phyloP scores from a whole-genome alignment of 2,113 vertebrate species.

The Pterocles gutturalis region DNA sequence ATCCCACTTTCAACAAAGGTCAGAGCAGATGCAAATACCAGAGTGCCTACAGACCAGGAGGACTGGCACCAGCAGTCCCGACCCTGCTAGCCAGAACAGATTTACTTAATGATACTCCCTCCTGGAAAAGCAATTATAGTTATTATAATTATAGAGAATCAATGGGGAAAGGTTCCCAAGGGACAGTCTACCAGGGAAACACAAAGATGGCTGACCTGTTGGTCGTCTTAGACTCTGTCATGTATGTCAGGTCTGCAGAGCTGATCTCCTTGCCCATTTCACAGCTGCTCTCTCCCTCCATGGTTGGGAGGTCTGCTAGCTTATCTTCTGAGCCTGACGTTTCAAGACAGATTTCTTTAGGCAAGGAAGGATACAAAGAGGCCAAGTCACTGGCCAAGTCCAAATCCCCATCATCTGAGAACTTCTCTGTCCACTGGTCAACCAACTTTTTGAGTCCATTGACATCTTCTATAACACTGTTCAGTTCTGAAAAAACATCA shows the following conservation, averaged over 20 bases:
- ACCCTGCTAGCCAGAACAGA: background rate
- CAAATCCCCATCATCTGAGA: constrained; percentile 79
- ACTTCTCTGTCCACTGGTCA: constrained; percentile 81
- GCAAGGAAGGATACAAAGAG: constrained; percentile 74
- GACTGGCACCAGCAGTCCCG: background rate
- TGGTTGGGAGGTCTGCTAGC: background rate
- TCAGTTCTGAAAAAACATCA: constrained; percentile 86
- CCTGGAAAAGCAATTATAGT: background rate
- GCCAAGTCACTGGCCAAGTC: constrained; percentile 77
- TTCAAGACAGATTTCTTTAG: constrained; percentile 78
- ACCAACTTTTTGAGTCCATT: constrained; percentile 83
- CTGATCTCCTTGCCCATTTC: constrained; percentile 26
- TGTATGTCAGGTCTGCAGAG: constrained; percentile 6
- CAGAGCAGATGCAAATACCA: background rate
- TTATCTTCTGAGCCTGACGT: constrained; percentile 56
- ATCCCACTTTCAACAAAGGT: background rate
- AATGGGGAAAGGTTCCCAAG: background rate
- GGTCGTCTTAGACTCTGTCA: constrained; percentile 6
- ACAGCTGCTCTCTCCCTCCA: constrained; percentile 16
- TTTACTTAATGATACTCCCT: background rate
- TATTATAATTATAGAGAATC: too few species aligned
- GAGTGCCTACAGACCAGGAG: background rate
- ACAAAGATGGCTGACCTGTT: constrained; percentile 76
- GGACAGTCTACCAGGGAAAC: background rate
- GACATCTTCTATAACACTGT: constrained; percentile 84